Evolutionary conservation across 2,113 vertebrate species (phyloP), one percentile per base, ranked within the genome.

Genomic region (Pampusana beccarii): DNA sequence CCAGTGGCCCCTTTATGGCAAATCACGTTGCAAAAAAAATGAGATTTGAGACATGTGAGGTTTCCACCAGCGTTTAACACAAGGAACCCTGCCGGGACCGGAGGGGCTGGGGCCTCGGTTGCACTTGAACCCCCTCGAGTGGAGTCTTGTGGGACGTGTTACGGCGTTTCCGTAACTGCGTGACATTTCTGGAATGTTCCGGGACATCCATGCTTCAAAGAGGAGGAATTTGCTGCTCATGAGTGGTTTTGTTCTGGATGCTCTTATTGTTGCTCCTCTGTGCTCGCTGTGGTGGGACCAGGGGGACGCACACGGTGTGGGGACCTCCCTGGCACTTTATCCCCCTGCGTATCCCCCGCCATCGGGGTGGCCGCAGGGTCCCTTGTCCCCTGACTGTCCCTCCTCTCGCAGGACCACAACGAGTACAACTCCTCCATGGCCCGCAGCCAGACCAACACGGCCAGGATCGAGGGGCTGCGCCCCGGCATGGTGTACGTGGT

Each of bases 371-470:
- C 65, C 16, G 36, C n/a, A 2, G 42, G 29, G 6, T 16, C 7
- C 24, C 0, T 57, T 3, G 1, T 23, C 13, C 51, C 51, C 70
- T 92, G 78, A 96, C 25, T 0, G 0, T 5, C 20, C 78, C 51
- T 91, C 44, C 72, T 0, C 92, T 96, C 51, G 3, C 96, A 99
- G 99, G 99, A 99, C 95, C 99, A 99, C 81, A 99, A 98, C 3
- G 99, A 99, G 95, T 99, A 98, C 95, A 99, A 99, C 98, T 99
- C 99, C 40, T 99, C 99, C 57, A 98, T 99, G 97, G 98, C 99
- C 66, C 98, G 99, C 93, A 99, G 99, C 97, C 99, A 99, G 97
- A 99, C 99, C 5, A 99, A 99, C 97, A 99, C 99, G 0, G 99
- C 98, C 0, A 98, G 98, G 8, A 98, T 99, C 26, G 99, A 99